These are phyloP conservation scores for Polietes domitor DNA, from an alignment of 2,888 invertebrate genomes.

Conservation along the genomic window DNA sequence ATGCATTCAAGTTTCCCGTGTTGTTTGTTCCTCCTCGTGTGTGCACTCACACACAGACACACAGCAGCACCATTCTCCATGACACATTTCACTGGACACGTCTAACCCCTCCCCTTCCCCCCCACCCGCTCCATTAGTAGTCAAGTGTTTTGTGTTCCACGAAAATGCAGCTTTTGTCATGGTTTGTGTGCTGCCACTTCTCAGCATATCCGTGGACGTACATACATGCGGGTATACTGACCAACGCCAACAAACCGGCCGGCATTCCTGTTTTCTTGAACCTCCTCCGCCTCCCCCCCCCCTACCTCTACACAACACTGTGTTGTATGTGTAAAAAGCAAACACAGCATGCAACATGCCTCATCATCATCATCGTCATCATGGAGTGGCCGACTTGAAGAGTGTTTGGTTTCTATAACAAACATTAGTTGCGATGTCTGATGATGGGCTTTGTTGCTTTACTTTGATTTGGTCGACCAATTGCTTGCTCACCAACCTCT, in stretches of 20 bases:
- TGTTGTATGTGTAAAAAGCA: conserved; percentile 54
- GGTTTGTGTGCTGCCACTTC: background rate
- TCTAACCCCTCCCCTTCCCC: background rate
- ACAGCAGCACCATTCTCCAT: background rate
- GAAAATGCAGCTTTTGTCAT: background rate
- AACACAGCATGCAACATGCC: conserved; percentile 51
- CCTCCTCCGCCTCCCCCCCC: conserved; percentile 60
- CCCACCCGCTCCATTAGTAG: background rate
- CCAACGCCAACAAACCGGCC: conserved; percentile 68
- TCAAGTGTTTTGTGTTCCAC: conserved; percentile 14
- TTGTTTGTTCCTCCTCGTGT: background rate
- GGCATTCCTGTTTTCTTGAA: conserved; percentile 58
- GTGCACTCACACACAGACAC: background rate
- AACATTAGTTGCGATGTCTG: conserved; percentile 74
- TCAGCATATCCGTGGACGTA: background rate
- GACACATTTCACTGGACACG: background rate
- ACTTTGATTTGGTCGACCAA: background rate
- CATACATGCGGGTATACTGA: conserved; percentile 60
- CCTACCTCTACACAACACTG: conserved; percentile 41
- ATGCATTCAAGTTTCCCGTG: background rate
- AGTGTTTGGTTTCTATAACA: conserved; percentile 72
- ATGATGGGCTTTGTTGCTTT: background rate
- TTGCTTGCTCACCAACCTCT: background rate
- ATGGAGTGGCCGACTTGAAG: conserved; percentile 32
- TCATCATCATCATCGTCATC: conserved; percentile 50